A percentile compares a stretch with the other conserved stretches of the same genome.
Evolutionary conservation across 2,113 vertebrate species (phyloP).

Genomic region (Ageneiosus marmoratus): DNA sequence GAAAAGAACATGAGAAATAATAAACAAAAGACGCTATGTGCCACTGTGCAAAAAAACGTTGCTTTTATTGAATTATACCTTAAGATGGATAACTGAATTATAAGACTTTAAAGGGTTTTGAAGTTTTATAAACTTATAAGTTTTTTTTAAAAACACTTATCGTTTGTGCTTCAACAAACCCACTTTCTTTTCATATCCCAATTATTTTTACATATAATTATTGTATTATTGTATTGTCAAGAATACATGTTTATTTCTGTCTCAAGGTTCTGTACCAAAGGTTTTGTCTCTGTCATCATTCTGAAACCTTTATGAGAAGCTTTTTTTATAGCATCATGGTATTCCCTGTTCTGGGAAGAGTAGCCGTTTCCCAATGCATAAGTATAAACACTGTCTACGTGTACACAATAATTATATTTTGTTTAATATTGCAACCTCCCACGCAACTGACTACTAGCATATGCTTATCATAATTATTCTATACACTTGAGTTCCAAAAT

Average conservation of each 20-base stretch:
- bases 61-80: background rate
- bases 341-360: background rate
- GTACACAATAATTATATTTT: background rate
- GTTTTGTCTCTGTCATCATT: background rate
- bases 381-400: background rate
- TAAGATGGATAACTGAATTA: background rate
- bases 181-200: background rate
- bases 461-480: background rate
- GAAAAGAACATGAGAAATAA: background rate
- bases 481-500: conserved; percentile 1
- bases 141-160: no score
- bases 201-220: background rate
- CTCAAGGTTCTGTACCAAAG: background rate
- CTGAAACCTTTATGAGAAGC: background rate
- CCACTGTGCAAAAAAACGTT: background rate
- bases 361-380: background rate
- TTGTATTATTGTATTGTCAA: background rate
- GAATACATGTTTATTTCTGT: background rate
- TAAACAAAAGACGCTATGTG: background rate
- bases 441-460: background rate
- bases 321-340: background rate
- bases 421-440: background rate
- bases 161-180: background rate
- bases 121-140: no score
- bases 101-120: background rate